Base-by-base conservation (phyloP, 2,113 vertebrate genomes). In the Tonatia bakeri region DNA sequence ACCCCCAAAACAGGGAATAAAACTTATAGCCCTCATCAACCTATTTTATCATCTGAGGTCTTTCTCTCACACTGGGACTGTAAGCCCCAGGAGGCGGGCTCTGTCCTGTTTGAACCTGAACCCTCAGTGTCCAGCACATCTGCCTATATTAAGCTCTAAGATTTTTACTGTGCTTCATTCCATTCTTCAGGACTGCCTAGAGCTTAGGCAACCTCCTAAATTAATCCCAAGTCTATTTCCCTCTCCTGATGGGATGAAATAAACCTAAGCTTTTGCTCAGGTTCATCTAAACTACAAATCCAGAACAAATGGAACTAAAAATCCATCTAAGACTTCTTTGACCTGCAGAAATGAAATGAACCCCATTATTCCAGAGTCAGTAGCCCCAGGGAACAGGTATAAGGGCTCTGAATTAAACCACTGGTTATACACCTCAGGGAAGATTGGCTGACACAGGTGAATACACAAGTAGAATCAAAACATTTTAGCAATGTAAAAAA, bases 401-500 rank as follows among this genome's bases (percentile, higher is more conserved):
- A 11, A 89, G 72, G 28, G 4, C 80, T 94, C 50, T 79, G 67
- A 95, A 52, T 38, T 40, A 65, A 82, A 76, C 22, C 54, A 54
- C 85, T 33, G n/a, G 31, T 16, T 87, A 91, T 28, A 70, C 5
- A 4, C 20, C 28, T 24, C 43, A 70, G 64, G 40, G 90, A 64
- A 83, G 26, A 72, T 13, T 12, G 17, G 50, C 20, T 77, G 61
- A 77, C 4, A 80, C 22, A 72, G 45, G 84, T 38, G 13, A 33
- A 43, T 54, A 92, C 28, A 89, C 33, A 94, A 83, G 77, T 31
- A 87, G 59, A 95, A 89, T 52, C 67, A 93, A 96, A 91, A 28
- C 19, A 84, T 50, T 91, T 91, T 45, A n/a, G 45, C 15, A 64
- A 20, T 15, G 36, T 22, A 4, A 84, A 64, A 90, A 88, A 84